phyloP scores from a whole-genome alignment of 2,113 vertebrate species.

The Thymallus thymallus region DNA sequence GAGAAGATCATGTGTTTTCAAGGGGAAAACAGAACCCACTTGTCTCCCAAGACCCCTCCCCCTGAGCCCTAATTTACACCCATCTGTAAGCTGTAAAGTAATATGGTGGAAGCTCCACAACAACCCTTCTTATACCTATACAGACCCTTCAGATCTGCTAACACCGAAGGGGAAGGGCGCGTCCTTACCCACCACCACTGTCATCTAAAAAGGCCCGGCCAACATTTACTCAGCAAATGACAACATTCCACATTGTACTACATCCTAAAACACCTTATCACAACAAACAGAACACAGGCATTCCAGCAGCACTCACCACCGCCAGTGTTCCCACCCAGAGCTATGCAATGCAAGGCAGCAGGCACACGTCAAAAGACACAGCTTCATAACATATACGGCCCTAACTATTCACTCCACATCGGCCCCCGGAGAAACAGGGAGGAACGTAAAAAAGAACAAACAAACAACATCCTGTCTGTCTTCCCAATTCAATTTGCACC shows the following conservation, averaged over 20 bases:
- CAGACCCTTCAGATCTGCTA: background rate
- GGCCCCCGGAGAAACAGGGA: too few relatives aligned
- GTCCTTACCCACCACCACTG: conserved; percentile 29
- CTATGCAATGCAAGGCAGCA: background rate
- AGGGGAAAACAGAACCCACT: background rate
- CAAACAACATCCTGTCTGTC: conserved; percentile 25
- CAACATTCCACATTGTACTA: background rate
- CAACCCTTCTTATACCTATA: background rate
- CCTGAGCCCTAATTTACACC: too few relatives aligned
- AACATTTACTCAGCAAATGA: background rate
- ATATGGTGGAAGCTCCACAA: background rate
- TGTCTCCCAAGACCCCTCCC: background rate
- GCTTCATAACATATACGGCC: background rate
- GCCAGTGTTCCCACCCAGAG: background rate
- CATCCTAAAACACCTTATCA: background rate
- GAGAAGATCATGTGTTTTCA: background rate
- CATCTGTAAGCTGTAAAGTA: too few relatives aligned
- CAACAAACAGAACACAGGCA: background rate
- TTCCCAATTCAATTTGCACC: conserved; percentile 37
- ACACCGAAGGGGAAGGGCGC: background rate
- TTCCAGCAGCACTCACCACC: background rate
- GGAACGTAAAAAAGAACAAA: background rate
- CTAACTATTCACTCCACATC: conserved; percentile 3
- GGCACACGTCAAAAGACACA: background rate
- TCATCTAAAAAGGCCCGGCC: conserved; percentile 28